Evolutionary conservation across 2,888 invertebrate genomes (phyloP).

Genomic region (Strigamia maritima): DNA sequence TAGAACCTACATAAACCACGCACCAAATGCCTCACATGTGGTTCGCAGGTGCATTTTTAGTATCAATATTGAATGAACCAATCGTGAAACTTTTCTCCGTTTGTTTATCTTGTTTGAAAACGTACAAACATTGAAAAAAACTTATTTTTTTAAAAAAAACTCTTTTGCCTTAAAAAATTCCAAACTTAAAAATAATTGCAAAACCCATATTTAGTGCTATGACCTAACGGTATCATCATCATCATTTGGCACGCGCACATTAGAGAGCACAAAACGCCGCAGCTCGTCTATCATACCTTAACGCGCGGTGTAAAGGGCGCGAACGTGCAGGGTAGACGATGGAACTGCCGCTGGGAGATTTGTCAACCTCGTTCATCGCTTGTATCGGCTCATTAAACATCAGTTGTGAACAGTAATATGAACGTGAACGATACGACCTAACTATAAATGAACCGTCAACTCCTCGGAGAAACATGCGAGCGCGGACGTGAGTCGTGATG

Average conservation of each 20-base stretch:
- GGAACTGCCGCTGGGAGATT: neutral
- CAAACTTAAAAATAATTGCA: neutral
- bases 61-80: neutral
- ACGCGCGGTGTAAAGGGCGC: neutral
- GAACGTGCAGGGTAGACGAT: neutral
- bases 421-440: slow-evolving; percentile 26
- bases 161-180: neutral
- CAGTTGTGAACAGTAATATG: slow-evolving; percentile 9
- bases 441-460: slow-evolving; percentile 1
- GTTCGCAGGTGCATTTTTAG: neutral
- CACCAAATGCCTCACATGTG: neutral
- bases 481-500: neutral
- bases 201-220: neutral
- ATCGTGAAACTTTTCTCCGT: neutral
- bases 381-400: slow-evolving; percentile 28
- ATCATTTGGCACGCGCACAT: slow-evolving; percentile 29
- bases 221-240: neutral
- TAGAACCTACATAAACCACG: too few species aligned
- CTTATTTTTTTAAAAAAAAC: neutral
- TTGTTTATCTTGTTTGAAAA: neutral
- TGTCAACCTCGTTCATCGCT: slow-evolving; percentile 12
- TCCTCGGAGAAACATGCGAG: neutral
- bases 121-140: neutral
- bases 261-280: neutral
- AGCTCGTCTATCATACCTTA: slow-evolving; percentile 2